Percentiles rank a stretch among this genome's conserved stretches.
Conservation (phyloP, 1,140 invertebrate genomes). For the Magallana ariakensis region DNA sequence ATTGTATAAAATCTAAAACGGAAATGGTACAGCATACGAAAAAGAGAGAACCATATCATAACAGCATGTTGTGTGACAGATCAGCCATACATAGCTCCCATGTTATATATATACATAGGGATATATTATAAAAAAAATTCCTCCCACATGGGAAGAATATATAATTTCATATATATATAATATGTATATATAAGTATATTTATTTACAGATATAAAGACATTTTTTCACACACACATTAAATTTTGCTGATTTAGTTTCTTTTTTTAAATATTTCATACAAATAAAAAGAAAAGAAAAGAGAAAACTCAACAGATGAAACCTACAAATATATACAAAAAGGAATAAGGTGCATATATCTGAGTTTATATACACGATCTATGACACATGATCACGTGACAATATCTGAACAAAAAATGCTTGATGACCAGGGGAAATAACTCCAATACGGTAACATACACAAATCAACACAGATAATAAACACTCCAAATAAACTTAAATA, state of each 20-base stretch:
- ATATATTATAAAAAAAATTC: neutral
- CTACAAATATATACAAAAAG: constrained; percentile 13
- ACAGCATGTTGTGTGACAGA: neutral
- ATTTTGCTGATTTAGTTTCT: neutral
- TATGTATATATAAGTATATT: neutral
- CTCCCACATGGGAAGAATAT: neutral
- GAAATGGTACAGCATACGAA: neutral
- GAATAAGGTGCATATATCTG: neutral
- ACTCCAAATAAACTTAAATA: constrained; percentile 11
- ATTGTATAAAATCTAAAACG: neutral
- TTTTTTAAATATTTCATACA: neutral
- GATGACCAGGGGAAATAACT: neutral
- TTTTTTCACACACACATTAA: neutral
- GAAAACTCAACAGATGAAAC: neutral
- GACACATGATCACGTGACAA: too few relatives aligned
- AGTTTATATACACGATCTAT: neutral
- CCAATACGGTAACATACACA: neutral
- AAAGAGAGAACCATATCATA: neutral
- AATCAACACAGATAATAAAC: neutral
- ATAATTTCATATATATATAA: neutral
- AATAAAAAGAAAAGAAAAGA: neutral
- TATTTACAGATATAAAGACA: neutral
- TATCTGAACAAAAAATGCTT: neutral
- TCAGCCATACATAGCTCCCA: neutral
- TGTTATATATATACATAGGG: neutral